Evolutionary conservation across 2,888 invertebrate species (phyloP).

Genomic region (Pollenia griseotomentosa): DNA sequence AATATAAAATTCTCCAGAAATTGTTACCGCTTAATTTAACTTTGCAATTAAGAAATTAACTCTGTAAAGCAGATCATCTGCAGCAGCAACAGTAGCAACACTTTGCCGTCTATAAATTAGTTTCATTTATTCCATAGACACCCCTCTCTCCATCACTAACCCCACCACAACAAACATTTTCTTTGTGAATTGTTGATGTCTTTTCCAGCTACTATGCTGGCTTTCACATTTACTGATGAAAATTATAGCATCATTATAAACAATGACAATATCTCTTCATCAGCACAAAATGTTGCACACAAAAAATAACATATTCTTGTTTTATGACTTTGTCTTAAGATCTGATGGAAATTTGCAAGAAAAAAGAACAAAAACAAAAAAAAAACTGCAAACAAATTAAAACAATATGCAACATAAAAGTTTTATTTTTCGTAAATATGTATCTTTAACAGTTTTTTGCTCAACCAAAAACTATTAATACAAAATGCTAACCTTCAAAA

Average conservation of each 20-base stretch:
- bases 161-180: neutral
- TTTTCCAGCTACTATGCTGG: constrained; percentile 22
- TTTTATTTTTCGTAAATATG: constrained; percentile 45
- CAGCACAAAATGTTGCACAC: constrained; percentile 43
- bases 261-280: constrained; percentile 71
- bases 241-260: constrained; percentile 69
- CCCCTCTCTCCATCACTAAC: neutral
- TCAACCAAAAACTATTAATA: constrained; percentile 15
- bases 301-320: constrained; percentile 14
- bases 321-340: constrained; percentile 8
- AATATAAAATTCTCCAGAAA: constrained; percentile 62
- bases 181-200: constrained; percentile 57
- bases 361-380: neutral
- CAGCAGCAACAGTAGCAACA: constrained; percentile 1
- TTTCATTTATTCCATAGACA: constrained; percentile 62
- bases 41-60: constrained; percentile 72
- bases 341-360: neutral
- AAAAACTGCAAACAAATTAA: constrained; percentile 49
- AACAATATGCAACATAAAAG: constrained; percentile 68
- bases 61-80: constrained; percentile 28
- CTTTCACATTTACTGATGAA: constrained; percentile 42
- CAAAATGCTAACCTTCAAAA: constrained; percentile 18
- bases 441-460: constrained; percentile 13
- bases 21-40: constrained; percentile 72
- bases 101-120: constrained; percentile 65